phyloP scores from a whole-genome alignment of 2,113 vertebrate species.

The Numenius arquata region DNA sequence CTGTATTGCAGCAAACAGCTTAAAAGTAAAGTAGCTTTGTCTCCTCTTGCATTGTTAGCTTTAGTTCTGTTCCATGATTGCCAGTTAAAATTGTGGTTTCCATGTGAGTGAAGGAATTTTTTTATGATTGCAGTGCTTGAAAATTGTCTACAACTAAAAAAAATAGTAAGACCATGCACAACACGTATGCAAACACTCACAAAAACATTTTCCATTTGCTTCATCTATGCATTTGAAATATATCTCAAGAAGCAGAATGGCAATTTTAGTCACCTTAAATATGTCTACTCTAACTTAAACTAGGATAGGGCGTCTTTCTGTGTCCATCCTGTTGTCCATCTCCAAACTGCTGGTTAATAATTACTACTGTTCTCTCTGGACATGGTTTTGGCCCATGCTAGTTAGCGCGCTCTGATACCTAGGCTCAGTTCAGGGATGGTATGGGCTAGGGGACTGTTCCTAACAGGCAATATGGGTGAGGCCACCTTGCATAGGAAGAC shows the following conservation, averaged over 20 bases:
- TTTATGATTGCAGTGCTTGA: neutral
- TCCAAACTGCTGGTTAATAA: neutral
- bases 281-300: neutral
- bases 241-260: neutral
- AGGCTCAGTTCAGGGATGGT: neutral
- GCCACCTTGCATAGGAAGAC: accelerated
- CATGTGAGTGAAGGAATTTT: neutral
- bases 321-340: neutral
- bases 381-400: neutral
- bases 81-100: neutral
- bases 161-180: neutral
- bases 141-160: neutral
- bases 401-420: neutral
- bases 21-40: neutral
- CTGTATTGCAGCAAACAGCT: neutral
- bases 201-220: neutral
- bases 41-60: neutral
- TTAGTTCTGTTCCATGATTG: neutral
- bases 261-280: neutral
- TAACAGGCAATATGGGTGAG: neutral
- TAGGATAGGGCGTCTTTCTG: neutral
- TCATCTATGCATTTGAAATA: neutral
- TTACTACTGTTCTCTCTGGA: neutral
- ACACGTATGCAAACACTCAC: neutral
- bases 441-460: neutral